Percentiles rank a stretch among this genome's conserved stretches.
Evolutionary conservation across 2,888 invertebrate genomes (phyloP).

Genomic region (Lasioglossum leucozonium): DNA sequence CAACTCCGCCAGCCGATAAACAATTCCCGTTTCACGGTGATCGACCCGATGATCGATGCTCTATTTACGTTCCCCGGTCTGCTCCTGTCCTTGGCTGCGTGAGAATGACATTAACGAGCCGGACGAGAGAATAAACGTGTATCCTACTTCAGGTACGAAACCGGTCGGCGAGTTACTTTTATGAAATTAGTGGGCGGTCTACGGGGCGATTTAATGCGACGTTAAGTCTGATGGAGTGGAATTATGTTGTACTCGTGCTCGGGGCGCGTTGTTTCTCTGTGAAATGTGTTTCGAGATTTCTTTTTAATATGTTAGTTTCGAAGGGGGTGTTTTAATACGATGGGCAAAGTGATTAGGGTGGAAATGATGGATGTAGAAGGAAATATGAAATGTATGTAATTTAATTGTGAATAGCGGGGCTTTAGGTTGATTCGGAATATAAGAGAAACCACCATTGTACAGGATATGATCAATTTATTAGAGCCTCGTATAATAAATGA

Average conservation of each 20-base stretch:
- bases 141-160: not conserved
- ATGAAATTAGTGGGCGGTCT: not conserved
- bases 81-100: not conserved
- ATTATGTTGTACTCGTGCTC: not conserved
- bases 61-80: conserved; percentile 3
- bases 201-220: not conserved
- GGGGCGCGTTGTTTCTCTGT: not conserved
- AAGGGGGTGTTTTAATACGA: not conserved
- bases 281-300: not conserved
- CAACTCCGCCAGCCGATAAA: conserved; percentile 36
- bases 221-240: not conserved
- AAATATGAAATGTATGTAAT: not conserved
- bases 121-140: not conserved
- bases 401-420: not conserved
- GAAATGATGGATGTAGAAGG: not conserved
- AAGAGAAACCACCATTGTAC: not conserved
- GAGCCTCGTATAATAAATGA: no score
- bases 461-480: not conserved
- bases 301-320: not conserved
- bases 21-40: conserved; percentile 35
- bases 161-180: not conserved
- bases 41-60: conserved; percentile 38
- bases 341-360: not conserved
- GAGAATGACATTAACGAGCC: conserved; percentile 21
- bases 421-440: not conserved